These are phyloP conservation scores for Ammodytes marinus DNA, from an alignment of 2,113 vertebrate species.

Conservation along the genomic window DNA sequence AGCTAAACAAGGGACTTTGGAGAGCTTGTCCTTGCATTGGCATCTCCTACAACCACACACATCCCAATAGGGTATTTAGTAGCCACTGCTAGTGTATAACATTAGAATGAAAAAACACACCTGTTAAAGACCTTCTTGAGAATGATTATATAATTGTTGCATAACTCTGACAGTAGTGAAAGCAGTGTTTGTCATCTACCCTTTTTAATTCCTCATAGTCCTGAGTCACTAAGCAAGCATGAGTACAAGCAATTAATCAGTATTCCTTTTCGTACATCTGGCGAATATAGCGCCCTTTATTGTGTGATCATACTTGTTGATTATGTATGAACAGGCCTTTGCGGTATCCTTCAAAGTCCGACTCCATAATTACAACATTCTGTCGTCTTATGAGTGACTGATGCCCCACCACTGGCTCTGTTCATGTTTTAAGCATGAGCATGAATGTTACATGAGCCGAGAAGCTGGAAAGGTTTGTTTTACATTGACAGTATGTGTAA, in stretches of 20 bases:
- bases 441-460: slow-evolving; percentile 76
- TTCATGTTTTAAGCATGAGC: slow-evolving; percentile 75
- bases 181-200: slow-evolving; percentile 10
- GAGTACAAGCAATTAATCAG: neutral
- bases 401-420: slow-evolving; percentile 24
- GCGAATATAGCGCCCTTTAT: slow-evolving; percentile 25
- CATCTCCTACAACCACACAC: neutral
- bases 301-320: slow-evolving; percentile 45
- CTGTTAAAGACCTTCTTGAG: neutral
- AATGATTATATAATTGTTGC: slow-evolving; percentile 20
- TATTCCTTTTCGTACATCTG: slow-evolving; percentile 3
- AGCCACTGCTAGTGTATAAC: neutral
- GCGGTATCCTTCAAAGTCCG: slow-evolving; percentile 36
- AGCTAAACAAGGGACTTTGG: too few species aligned
- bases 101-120: slow-evolving; percentile 19
- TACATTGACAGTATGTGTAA: slow-evolving; percentile 65
- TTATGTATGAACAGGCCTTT: slow-evolving; percentile 25
- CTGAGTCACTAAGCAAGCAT: slow-evolving; percentile 53
- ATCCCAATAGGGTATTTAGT: neutral
- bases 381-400: slow-evolving; percentile 49
- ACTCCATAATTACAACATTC: slow-evolving; percentile 59
- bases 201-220: slow-evolving; percentile 24
- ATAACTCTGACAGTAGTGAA: slow-evolving; percentile 26
- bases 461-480: slow-evolving; percentile 66
- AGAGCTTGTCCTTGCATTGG: neutral